These are phyloP conservation scores for Invenusta paracnida DNA, from an alignment of 2,888 invertebrate genomes.

Conservation along the genomic window DNA sequence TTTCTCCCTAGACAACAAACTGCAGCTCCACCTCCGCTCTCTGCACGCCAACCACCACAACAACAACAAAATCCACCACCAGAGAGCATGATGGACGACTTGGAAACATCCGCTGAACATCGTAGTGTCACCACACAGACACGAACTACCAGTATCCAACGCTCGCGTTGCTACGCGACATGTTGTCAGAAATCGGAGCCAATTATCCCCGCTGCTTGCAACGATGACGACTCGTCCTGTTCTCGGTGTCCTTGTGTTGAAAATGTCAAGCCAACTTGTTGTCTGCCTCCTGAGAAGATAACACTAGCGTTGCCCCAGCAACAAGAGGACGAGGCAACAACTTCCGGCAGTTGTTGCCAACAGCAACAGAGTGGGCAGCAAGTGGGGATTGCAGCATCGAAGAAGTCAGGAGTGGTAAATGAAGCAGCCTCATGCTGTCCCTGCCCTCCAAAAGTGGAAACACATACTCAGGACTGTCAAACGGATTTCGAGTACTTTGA, in stretches of 20 bases:
- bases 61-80: neutral
- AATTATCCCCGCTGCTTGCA: neutral
- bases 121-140: neutral
- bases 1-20: neutral
- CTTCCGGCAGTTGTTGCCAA: neutral
- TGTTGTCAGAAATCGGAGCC: constrained; percentile 8
- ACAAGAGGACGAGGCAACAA: neutral
- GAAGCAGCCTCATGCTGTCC: constrained; percentile 15
- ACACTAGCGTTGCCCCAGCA: neutral
- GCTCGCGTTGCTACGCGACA: neutral
- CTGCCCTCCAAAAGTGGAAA: neutral
- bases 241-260: neutral
- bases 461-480: constrained; percentile 26
- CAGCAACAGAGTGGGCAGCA: neutral
- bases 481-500: constrained; percentile 36
- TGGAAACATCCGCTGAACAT: neutral
- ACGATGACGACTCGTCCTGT: neutral
- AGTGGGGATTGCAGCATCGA: neutral
- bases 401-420: neutral
- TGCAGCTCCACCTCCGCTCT: neutral
- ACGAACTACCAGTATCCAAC: neutral
- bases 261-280: neutral
- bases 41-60: neutral
- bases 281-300: neutral
- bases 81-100: neutral